Base-by-base conservation (phyloP, 2,888 invertebrate species). In the Trachelus stipa region DNA sequence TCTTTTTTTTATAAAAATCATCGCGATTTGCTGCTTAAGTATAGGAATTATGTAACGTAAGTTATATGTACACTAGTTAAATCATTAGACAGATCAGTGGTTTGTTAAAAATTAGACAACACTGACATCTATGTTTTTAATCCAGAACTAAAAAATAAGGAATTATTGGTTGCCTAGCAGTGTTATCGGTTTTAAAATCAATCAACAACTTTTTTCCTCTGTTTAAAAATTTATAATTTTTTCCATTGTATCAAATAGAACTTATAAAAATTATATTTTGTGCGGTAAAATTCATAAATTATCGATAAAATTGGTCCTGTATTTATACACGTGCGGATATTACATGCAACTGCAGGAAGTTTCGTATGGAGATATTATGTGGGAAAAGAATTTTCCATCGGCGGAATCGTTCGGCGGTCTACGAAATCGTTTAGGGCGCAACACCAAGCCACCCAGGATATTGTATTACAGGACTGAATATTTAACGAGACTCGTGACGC, bases 391-490 rank as follows among this genome's bases (percentile, higher is more conserved):
- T 6, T 56, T 56, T 56, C 15, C 9, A 23, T 23, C 23, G 23
- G 31, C 71, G 71, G 12, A 71, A 33, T 71, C 71, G 71, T 30
- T 71, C 12, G 12, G 11, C 31, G 12, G 71, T 76, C 75, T 78
- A 76, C 76, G 76, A 71, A 71, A 71, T 30, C 71, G 71, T 71
- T 71, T 71, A 71, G 31, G 71, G 31, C 12, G 71, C 31, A 69
- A 33, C 71, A 12, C 31, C 71, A 33, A 31, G 71, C 23, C 37
- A 35, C n/a, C 34, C 74, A 90, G 88, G 88, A 92, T 92, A 92
- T 92, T 92, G 92, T 92, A 92, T 92, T 92, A 92, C 91, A 88
- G 90, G 90, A 87, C 90, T 92, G 92, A 92, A 92, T 92, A 92
- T 92, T 92, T 92, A 92, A 92, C 91, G 90, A 91, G 90, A 81